Evolutionary conservation across 2,797 vertebrate genomes (phyloP).

Genomic region (Ctenochaetus hawaiiensis): DNA sequence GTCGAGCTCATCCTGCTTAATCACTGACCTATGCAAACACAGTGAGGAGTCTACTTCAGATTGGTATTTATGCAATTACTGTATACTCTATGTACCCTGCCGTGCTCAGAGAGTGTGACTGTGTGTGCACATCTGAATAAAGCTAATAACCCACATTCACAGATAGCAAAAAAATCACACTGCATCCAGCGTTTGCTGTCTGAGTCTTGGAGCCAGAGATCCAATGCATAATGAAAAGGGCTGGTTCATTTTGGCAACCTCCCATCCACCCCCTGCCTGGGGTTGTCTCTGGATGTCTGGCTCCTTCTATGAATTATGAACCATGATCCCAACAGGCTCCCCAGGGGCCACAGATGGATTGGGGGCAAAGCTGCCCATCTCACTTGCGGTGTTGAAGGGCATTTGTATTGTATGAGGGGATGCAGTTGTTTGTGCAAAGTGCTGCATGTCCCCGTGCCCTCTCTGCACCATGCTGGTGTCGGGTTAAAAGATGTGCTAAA

Average conservation of each 20-base stretch:
- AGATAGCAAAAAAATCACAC: conserved; percentile 44
- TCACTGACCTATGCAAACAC: conserved; percentile 68
- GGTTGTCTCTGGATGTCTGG: conserved; percentile 76
- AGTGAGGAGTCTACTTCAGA: conserved; percentile 41
- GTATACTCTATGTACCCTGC: conserved; percentile 47
- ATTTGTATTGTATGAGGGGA: conserved; percentile 63
- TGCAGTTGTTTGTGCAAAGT: conserved; percentile 67
- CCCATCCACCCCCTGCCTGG: conserved; percentile 34
- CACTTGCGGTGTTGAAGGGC: conserved; percentile 58
- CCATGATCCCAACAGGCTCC: conserved; percentile 75
- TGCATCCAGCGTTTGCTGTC: conserved; percentile 51
- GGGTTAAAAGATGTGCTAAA: conserved; percentile 53
- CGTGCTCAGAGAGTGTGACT: conserved; percentile 35
- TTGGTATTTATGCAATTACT: conserved; percentile 59
- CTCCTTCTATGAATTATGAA: conserved; percentile 86
- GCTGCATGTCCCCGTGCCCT: conserved; percentile 50
- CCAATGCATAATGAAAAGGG: conserved; percentile 80
- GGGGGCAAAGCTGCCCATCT: conserved; percentile 65
- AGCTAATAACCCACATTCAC: conserved; percentile 62
- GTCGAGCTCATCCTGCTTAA: conserved; percentile 63
- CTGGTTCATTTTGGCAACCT: conserved; percentile 58
- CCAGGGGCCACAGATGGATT: conserved; percentile 72
- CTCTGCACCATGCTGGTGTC: conserved; percentile 37
- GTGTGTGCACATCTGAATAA: conserved; percentile 42
- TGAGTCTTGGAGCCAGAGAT: conserved; percentile 51